A percentile compares a stretch with the other conserved stretches of the same genome.
These are phyloP conservation scores for Synanceia verrucosa DNA, from an alignment of 2,797 vertebrate genomes.

Conservation along the genomic window DNA sequence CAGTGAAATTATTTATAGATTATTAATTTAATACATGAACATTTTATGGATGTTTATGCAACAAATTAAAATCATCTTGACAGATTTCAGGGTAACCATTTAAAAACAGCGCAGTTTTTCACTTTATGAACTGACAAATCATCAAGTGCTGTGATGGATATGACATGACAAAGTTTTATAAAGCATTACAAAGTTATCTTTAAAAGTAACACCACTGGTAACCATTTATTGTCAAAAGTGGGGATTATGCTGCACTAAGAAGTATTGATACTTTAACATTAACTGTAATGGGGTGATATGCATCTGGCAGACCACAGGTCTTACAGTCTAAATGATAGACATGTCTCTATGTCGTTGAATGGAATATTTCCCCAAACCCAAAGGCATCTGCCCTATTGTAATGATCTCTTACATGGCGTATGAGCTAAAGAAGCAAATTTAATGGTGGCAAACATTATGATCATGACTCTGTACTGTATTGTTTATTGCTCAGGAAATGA, in stretches of 20 bases:
- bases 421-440: background rate
- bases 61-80: background rate
- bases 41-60: background rate
- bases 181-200: background rate
- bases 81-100: background rate
- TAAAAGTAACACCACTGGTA: background rate
- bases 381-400: background rate
- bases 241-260: slow-evolving; percentile 18
- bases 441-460: background rate
- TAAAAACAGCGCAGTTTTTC: background rate
- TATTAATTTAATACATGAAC: background rate
- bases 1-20: background rate
- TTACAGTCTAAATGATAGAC: slow-evolving; percentile 22
- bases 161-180: background rate
- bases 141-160: background rate
- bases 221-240: slow-evolving; percentile 2
- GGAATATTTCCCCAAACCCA: slow-evolving; percentile 15
- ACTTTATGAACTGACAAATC: background rate
- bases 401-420: background rate
- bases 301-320: slow-evolving; percentile 30
- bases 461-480: background rate
- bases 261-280: slow-evolving; percentile 38
- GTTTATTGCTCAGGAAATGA: slow-evolving; percentile 15
- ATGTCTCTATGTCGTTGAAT: background rate
- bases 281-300: slow-evolving; percentile 4